These are phyloP conservation scores for Stenopsyche tienmushanensis DNA, from an alignment of 1,140 invertebrate species.

Conservation along the genomic window DNA sequence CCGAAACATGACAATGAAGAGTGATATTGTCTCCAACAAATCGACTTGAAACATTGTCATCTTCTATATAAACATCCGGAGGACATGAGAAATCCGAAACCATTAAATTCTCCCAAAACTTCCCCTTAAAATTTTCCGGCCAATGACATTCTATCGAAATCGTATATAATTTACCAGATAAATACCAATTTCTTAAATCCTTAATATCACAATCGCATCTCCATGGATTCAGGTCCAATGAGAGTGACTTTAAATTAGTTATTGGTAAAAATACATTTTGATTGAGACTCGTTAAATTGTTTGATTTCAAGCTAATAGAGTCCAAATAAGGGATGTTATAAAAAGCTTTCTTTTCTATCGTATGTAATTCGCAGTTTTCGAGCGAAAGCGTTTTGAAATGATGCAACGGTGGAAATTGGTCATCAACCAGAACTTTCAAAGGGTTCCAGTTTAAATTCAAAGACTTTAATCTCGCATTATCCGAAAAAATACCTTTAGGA, in stretches of 20 bases:
- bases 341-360: constrained; percentile 67
- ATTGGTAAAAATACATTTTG: constrained; percentile 66
- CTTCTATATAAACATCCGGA: constrained; percentile 60
- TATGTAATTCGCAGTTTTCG: constrained; percentile 64
- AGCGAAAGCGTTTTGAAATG: constrained; percentile 72
- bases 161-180: constrained; percentile 63
- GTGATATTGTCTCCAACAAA: constrained; percentile 68
- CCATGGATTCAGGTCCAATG: constrained; percentile 79
- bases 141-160: constrained; percentile 63
- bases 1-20: constrained; percentile 76
- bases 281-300: constrained; percentile 65
- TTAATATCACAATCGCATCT: constrained; percentile 77
- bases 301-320: constrained; percentile 69
- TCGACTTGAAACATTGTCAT: constrained; percentile 3
- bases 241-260: constrained; percentile 67
- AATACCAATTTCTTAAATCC: constrained; percentile 71
- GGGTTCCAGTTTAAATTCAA: constrained; percentile 72
- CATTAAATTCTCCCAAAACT: constrained; percentile 66
- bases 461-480: constrained; percentile 69
- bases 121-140: constrained; percentile 59
- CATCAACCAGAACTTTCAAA: constrained; percentile 58
- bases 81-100: constrained; percentile 72
- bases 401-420: constrained; percentile 71
- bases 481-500: constrained; percentile 69
- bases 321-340: constrained; percentile 66